Conservation (phyloP, 1,140 invertebrate species). For the Trichonephila clavipes region DNA sequence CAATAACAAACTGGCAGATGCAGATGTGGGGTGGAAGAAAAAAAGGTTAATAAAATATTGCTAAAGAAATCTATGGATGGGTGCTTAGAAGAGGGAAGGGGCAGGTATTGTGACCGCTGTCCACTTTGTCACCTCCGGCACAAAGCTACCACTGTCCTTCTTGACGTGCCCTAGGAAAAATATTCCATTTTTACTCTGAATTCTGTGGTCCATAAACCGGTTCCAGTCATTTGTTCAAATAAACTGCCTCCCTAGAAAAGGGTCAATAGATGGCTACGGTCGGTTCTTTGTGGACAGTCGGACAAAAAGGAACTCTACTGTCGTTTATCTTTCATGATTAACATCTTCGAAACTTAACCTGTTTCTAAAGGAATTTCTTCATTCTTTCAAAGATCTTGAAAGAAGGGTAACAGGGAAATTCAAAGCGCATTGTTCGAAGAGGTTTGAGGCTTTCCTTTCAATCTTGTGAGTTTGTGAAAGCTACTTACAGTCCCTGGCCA, state of each 20-base stretch:
- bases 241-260: conserved; percentile 11
- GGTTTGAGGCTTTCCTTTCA: too few species aligned
- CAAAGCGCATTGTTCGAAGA: too few species aligned
- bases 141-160: conserved; percentile 29
- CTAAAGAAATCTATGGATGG: not conserved
- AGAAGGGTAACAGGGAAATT: too few species aligned
- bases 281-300: conserved; percentile 12
- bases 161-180: conserved; percentile 31
- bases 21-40: not conserved
- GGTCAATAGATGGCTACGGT: not conserved
- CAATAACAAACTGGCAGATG: not conserved
- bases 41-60: not conserved
- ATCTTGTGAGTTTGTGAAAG: too few species aligned
- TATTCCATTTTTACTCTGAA: not conserved
- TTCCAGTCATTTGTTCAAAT: conserved; percentile 66
- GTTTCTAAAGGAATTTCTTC: too few species aligned
- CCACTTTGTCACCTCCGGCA: conserved; percentile 58
- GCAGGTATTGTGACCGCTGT: conserved; percentile 60
- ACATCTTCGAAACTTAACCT: not conserved
- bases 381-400: too few species aligned
- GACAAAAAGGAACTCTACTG: not conserved
- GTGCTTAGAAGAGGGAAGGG: not conserved
- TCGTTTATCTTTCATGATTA: not conserved
- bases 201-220: conserved; percentile 42
- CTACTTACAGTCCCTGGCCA: too few species aligned